Evolutionary conservation across 2,113 vertebrate species (phyloP), one percentile per base, ranked within the genome.

Genomic region (Numida meleagris): DNA sequence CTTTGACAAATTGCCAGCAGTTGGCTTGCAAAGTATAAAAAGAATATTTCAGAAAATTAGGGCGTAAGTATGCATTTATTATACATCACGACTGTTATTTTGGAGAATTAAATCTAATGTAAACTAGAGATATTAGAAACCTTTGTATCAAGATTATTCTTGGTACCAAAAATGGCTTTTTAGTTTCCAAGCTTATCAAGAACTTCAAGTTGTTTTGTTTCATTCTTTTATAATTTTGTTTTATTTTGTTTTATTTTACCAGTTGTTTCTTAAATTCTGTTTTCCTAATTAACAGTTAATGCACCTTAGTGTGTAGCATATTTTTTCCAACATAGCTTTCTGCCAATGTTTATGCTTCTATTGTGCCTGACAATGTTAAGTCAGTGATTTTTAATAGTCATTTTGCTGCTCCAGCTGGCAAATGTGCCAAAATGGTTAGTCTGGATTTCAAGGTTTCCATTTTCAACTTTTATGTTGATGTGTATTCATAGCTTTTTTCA

Each of bases 301-400:
- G 43, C 18, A 86, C 76, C 55, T 95, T 71, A 40, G 81, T 71
- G 13, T 74, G 55, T 78, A 42, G 4, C 59, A 63, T 68, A 86
- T 77, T 92, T 34, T 71, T 77, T 92, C 34, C 88, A 72, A 74
- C 43, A 17, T 43, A 21, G 23, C 43, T 67, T 92, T 81, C 65
- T 94, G 73, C 43, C 86, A 93, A 59, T 90, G 63, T 94, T 90
- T 86, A 43, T 90, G 48, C 75, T 82, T 91, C 88, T 80, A 74
- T 96, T 93, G 74, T 95, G 73, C 75, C 70, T 95, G 63, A 88
- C 72, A 90, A 43, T 57, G 55, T 67, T 83, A 74, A 90, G 15
- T 81, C 68, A 65, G 33, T 84, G 46, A 78, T 71, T 93, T 90
- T 92, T 86, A 95, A 90, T 94, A 92, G 80, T 88, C 76, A 81